phyloP scores from a whole-genome alignment of 2,797 vertebrate genomes.

The Sebastolobus altivelis region DNA sequence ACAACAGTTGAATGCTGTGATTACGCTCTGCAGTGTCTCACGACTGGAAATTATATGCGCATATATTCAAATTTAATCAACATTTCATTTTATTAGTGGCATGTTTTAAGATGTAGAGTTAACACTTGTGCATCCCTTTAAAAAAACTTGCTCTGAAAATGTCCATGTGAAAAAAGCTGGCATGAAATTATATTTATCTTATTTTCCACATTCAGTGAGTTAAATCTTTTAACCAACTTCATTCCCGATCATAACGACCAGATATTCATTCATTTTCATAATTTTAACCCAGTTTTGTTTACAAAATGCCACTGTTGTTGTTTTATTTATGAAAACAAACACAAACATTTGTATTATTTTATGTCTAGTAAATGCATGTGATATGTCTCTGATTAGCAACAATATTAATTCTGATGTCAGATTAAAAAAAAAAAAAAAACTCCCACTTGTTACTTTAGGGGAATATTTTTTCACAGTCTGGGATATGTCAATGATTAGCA shows the following conservation, averaged over 20 bases:
- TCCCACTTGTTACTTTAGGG: too few relatives aligned
- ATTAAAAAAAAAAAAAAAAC: too few relatives aligned
- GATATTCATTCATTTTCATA: background rate
- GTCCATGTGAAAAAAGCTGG: accelerated
- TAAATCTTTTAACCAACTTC: too few relatives aligned
- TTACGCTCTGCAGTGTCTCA: background rate
- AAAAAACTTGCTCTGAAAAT: too few relatives aligned
- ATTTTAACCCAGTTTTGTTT: background rate
- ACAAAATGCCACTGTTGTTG: background rate
- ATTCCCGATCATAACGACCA: background rate
- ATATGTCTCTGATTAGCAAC: too few relatives aligned
- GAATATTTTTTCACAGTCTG: too few relatives aligned
- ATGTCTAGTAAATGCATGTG: background rate
- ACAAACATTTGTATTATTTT: background rate
- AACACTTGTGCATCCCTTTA: too few relatives aligned
- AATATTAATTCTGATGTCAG: too few relatives aligned
- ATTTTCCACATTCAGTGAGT: too few relatives aligned
- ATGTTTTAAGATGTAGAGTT: background rate
- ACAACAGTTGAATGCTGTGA: background rate
- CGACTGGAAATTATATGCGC: background rate
- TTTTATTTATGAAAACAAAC: too few relatives aligned
- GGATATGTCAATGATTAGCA: too few relatives aligned
- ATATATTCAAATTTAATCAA: background rate
- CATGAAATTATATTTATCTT: too few relatives aligned
- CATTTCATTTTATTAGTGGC: background rate